Evolutionary conservation across 2,888 invertebrate species (phyloP).

Genomic region (Cerastis leucographa): DNA sequence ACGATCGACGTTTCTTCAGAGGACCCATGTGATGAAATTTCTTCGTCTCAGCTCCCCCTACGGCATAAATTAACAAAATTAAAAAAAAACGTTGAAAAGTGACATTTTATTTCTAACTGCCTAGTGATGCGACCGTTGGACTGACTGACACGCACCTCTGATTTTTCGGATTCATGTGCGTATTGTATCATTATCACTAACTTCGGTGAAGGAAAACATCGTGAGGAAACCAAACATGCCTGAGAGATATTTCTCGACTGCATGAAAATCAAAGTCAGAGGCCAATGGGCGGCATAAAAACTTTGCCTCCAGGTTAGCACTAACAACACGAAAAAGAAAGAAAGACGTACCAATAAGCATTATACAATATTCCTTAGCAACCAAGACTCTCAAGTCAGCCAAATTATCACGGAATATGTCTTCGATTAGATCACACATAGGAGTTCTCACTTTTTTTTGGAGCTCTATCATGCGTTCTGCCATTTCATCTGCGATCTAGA

Average conservation of each 20-base stretch:
- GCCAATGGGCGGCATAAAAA: too few species aligned
- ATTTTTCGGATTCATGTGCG: too few species aligned
- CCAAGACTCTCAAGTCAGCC: conserved; percentile 90
- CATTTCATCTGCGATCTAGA: conserved; percentile 90
- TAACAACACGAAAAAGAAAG: too few species aligned
- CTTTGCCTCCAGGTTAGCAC: too few species aligned
- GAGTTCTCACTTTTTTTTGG: conserved; percentile 89
- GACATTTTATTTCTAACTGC: background rate
- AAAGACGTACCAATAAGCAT: conserved; percentile 88
- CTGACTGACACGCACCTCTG: too few species aligned
- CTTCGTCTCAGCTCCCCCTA: conserved; percentile 87
- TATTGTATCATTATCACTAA: too few species aligned
- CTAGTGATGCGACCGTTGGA: too few species aligned
- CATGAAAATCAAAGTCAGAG: too few species aligned
- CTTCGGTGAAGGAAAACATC: too few species aligned
- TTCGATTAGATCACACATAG: conserved; percentile 86
- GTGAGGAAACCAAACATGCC: too few species aligned
- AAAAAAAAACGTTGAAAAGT: background rate
- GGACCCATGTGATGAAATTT: conserved; percentile 91
- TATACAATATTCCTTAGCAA: conserved; percentile 91
- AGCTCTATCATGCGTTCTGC: conserved; percentile 87
- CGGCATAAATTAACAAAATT: background rate
- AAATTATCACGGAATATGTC: conserved; percentile 89
- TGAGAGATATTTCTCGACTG: too few species aligned
- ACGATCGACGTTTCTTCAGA: conserved; percentile 89